These are phyloP conservation scores for Limnephilus lunatus DNA, from an alignment of 2,888 invertebrate species.

Conservation along the genomic window DNA sequence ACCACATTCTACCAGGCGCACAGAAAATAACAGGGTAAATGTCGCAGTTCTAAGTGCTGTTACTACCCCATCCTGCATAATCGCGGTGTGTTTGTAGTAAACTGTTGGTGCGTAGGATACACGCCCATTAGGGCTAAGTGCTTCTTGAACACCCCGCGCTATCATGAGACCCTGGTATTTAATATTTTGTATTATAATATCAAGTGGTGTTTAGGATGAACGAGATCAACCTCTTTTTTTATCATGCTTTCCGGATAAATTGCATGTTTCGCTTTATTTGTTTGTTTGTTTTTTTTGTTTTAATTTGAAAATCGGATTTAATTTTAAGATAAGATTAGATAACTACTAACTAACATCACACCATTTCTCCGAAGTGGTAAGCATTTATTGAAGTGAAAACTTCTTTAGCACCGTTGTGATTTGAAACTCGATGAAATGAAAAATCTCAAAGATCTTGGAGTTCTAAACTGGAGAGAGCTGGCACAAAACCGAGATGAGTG, in stretches of 20 bases:
- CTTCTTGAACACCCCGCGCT: slow-evolving; percentile 25
- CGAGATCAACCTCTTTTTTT: neutral
- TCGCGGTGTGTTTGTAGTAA: slow-evolving; percentile 49
- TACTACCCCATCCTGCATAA: slow-evolving; percentile 12
- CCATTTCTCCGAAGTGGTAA: too few species aligned
- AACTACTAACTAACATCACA: too few species aligned
- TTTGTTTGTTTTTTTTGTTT: too few species aligned
- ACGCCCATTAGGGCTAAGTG: slow-evolving; percentile 63
- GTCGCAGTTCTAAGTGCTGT: slow-evolving; percentile 44
- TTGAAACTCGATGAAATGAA: too few species aligned
- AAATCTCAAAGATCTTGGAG: too few species aligned
- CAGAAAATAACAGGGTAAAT: slow-evolving; percentile 53
- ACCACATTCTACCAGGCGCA: slow-evolving; percentile 43
- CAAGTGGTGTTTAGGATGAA: neutral
- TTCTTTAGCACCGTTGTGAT: too few species aligned
- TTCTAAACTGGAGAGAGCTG: too few species aligned
- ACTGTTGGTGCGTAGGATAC: slow-evolving; percentile 50
- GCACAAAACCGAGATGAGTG: too few species aligned
- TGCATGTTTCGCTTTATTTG: neutral
- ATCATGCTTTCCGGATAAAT: neutral
- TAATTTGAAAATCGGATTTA: too few species aligned
- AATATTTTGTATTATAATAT: neutral
- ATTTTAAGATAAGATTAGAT: too few species aligned
- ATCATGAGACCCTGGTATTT: slow-evolving; percentile 30
- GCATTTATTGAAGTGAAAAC: too few species aligned